A percentile compares a stretch with the other conserved stretches of the same genome.
Conservation (phyloP, 2,113 vertebrate species). For the Excalfactoria chinensis region DNA sequence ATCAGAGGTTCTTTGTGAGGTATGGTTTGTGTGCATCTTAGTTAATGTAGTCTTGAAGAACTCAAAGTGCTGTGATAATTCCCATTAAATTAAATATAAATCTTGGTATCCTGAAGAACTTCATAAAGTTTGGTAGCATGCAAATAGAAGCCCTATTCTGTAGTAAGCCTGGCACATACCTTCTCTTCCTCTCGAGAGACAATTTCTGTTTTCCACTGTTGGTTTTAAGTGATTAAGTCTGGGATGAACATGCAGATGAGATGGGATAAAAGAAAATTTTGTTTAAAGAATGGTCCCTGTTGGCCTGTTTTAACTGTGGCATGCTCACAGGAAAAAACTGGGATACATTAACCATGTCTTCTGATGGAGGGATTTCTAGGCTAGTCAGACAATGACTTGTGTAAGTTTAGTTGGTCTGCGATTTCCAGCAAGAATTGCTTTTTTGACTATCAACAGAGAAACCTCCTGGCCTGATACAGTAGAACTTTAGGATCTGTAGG, state of each 20-base stretch:
- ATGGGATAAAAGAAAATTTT: background rate
- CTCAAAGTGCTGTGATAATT: rapidly evolving
- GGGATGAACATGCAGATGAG: background rate
- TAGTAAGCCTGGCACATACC: background rate
- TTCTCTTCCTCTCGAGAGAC: background rate
- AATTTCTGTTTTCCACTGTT: background rate
- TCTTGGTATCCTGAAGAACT: background rate
- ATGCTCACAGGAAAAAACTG: background rate
- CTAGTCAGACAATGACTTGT: background rate
- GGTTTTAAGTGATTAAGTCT: background rate
- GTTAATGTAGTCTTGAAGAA: background rate
- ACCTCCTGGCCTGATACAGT: background rate
- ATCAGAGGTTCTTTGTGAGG: background rate
- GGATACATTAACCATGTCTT: background rate
- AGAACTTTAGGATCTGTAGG: background rate
- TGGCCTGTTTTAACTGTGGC: background rate
- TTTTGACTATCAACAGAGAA: background rate
- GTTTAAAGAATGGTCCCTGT: background rate
- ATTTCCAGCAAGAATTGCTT: background rate
- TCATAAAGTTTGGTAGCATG: background rate
- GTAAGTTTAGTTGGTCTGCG: background rate
- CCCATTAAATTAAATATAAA: background rate
- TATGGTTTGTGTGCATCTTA: background rate
- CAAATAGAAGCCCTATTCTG: background rate
- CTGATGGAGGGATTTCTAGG: background rate